phyloP scores from a whole-genome alignment of 2,797 vertebrate species.

The Lates japonicus region DNA sequence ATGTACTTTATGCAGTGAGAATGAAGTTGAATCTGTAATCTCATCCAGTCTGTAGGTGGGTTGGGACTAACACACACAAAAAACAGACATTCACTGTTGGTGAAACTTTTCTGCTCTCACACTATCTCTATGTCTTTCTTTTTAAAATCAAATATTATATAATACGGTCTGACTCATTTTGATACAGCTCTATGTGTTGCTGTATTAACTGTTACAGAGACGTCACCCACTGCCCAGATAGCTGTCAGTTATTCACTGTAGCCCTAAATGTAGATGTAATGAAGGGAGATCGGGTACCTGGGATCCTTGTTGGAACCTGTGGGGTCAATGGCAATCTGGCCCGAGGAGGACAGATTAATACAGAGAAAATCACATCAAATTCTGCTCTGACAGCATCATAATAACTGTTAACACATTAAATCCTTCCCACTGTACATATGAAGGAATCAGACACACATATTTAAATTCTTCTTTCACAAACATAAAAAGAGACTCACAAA shows the following conservation, averaged over 20 bases:
- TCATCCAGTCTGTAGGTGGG: no score
- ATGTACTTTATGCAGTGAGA: no score
- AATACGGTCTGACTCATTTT: no score
- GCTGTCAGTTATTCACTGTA: conserved; percentile 96
- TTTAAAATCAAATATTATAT: no score
- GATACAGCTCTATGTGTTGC: no score
- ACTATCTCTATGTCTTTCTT: no score
- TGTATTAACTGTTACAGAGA: conserved; percentile 54
- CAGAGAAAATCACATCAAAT: neutral
- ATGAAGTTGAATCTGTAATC: no score
- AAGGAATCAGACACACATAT: neutral
- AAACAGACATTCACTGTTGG: no score
- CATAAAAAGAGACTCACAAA: neutral
- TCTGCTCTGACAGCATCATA: neutral
- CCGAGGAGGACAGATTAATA: neutral
- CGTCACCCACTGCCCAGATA: conserved; percentile 95
- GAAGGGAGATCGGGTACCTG: conserved; percentile 89
- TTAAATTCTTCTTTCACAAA: neutral
- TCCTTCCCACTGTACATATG: neutral
- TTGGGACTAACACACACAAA: no score
- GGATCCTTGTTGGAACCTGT: conserved; percentile 97
- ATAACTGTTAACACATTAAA: neutral
- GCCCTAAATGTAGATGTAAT: conserved; percentile 94
- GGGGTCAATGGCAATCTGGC: conserved; percentile 96
- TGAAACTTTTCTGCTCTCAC: no score